Base-by-base conservation (phyloP, 30 jellyfish, hydroid and myxozoan genomes). In the Aurelia sp. region DNA sequence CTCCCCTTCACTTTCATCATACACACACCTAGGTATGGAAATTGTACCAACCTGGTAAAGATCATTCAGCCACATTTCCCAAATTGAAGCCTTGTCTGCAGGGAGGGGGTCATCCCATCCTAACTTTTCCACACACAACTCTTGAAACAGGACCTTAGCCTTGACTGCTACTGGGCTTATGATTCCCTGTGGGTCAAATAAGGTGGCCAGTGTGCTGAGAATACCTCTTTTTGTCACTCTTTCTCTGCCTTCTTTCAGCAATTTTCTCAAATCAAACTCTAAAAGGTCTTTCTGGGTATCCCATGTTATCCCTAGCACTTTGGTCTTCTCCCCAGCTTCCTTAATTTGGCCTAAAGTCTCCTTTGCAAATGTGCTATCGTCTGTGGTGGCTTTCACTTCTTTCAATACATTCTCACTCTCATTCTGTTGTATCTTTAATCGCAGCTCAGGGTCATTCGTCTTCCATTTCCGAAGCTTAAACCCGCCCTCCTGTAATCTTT, bases 281-380 rank as follows among this genome's bases (percentile, higher is more conserved):
- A 78, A 60, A 17, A 48, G n/a, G 67, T 78, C 44, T 64, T 59
- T 62, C 18, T 18, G 61, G 74, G 63, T 64, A 22, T 78, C 80
- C 89, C 89, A 78, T 33, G 20, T 9, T 24, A 78, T 15, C 21
- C 78, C 89, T 52, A 78, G 81, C 21, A 78, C 89, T 64, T 60
- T 78, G 4, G 20, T 22, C 4, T 48, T 20, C 19, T 68, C 52
- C 44, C 44, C 44, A 48, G 27, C 78, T 27, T n/a, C 38, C 40
- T 13, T 18, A 12, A 19, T 48, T 8, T 13, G 59, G 35, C 89
- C 89, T 61, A 78, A 78, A 5, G 38, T 38, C 41, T 78, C 89
- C 38, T 52, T 13, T 33, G 38, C 75, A 59, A 5, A 21, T 12
- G 66, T 19, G 17, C 41, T 64, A 13, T 74, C 57, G 4, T 16